Conservation (phyloP, 2,113 vertebrate genomes). For the Lepus timidus region DNA sequence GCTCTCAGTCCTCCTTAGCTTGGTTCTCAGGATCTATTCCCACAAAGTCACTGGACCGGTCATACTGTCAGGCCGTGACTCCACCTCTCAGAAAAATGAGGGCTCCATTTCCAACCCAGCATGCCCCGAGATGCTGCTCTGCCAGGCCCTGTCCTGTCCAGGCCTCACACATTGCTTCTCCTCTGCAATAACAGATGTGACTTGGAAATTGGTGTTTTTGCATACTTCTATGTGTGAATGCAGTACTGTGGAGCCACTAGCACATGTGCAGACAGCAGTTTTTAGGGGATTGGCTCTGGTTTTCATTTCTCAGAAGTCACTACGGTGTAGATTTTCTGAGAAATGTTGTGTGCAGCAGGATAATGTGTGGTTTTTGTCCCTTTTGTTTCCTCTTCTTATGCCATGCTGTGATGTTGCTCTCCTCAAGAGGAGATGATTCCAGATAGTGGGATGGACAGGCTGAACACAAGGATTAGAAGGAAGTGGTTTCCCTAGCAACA, state of each 20-base stretch:
- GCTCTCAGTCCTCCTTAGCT: background rate
- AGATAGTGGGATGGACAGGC: constrained; percentile 63
- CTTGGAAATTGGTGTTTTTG: constrained; percentile 78
- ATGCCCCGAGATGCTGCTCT: constrained; percentile 19
- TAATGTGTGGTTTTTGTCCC: constrained; percentile 4
- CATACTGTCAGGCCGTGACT: background rate
- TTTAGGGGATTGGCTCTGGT: background rate
- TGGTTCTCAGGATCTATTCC: constrained; percentile 3
- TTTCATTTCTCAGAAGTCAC: constrained; percentile 53
- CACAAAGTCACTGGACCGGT: background rate
- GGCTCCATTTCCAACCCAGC: constrained; percentile 35
- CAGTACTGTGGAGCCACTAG: background rate
- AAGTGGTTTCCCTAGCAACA: constrained; percentile 79
- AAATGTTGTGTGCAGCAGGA: constrained; percentile 41
- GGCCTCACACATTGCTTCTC: constrained; percentile 57
- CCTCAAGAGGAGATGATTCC: constrained; percentile 45
- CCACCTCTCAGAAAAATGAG: constrained; percentile 35
- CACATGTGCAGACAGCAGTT: background rate
- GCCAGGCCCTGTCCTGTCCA: constrained; percentile 69
- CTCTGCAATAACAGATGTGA: constrained; percentile 42
- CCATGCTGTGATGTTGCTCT: constrained; percentile 63
- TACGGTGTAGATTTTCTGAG: constrained; percentile 58
- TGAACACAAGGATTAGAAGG: constrained; percentile 66
- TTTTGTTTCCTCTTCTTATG: constrained; percentile 40
- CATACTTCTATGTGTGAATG: constrained; percentile 74